A percentile compares a stretch with the other conserved stretches of the same genome.
These are phyloP conservation scores for Chanos chanos DNA, from an alignment of 2,797 vertebrate genomes.

Conservation along the genomic window DNA sequence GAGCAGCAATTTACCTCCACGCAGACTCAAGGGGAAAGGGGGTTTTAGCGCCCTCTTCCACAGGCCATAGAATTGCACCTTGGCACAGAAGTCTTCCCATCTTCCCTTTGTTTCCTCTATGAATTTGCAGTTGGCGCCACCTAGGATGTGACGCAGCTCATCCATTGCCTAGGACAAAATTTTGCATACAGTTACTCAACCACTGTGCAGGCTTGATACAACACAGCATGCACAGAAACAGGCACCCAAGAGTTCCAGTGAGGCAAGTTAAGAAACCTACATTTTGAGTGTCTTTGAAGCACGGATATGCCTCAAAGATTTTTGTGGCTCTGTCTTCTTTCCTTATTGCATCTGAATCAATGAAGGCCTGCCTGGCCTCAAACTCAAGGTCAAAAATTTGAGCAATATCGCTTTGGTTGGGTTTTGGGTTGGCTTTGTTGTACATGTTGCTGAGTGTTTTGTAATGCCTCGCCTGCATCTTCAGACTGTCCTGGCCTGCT, in stretches of 20 bases:
- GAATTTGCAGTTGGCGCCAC: slow-evolving; percentile 34
- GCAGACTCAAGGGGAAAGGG: neutral
- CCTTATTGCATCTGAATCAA: slow-evolving; percentile 28
- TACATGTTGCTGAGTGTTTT: slow-evolving; percentile 35
- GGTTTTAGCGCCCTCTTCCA: slow-evolving; percentile 8
- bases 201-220: neutral
- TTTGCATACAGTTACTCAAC: slow-evolving; percentile 4
- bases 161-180: slow-evolving; percentile 38
- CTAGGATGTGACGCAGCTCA: slow-evolving; percentile 18
- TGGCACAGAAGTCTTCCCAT: slow-evolving; percentile 29
- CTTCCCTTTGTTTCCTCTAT: slow-evolving; percentile 23
- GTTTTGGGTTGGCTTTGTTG: slow-evolving; percentile 32
- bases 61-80: slow-evolving; percentile 23
- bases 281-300: slow-evolving; percentile 14
- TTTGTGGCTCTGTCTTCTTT: slow-evolving; percentile 33
- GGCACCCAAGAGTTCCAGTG: neutral
- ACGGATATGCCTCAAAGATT: slow-evolving; percentile 34
- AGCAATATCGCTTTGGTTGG: slow-evolving; percentile 28
- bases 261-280: slow-evolving; percentile 2
- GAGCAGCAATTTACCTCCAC: neutral
- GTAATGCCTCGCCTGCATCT: slow-evolving; percentile 38
- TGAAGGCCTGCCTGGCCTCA: slow-evolving; percentile 33
- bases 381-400: slow-evolving; percentile 43
- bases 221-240: neutral
- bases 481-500: slow-evolving; percentile 31